phyloP scores from a whole-genome alignment of 2,797 vertebrate species.

The Alosa sapidissima region DNA sequence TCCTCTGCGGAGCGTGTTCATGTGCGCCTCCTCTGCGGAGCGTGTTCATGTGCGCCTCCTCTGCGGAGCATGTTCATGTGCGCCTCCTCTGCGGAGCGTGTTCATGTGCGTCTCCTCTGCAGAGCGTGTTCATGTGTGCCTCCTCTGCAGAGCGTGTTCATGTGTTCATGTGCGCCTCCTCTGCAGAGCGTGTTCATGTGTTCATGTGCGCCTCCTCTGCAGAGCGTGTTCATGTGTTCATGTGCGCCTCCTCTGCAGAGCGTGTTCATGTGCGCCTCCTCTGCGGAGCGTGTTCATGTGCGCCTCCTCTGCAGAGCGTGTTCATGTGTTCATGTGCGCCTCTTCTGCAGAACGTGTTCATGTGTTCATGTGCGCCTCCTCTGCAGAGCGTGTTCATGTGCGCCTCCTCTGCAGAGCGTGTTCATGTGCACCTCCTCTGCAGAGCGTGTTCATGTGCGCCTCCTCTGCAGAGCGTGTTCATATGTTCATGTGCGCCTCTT shows the following conservation, averaged over 20 bases:
- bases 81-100: background rate
- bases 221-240: too few relatives aligned
- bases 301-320: background rate
- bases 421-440: too few relatives aligned
- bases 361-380: background rate
- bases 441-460: background rate
- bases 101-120: too few relatives aligned
- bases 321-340: too few relatives aligned
- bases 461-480: too few relatives aligned
- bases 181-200: too few relatives aligned
- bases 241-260: too few relatives aligned
- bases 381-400: background rate
- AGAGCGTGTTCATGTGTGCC: background rate
- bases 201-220: too few relatives aligned
- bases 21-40: too few relatives aligned
- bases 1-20: background rate
- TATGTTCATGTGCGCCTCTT: background rate
- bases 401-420: background rate
- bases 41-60: background rate
- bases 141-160: too few relatives aligned
- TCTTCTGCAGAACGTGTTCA: too few relatives aligned
- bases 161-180: too few relatives aligned
- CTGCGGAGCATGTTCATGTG: background rate
- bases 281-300: background rate
- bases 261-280: background rate